These are phyloP conservation scores for Apteryx owenii DNA, from an alignment of 2,113 vertebrate species.

Conservation along the genomic window DNA sequence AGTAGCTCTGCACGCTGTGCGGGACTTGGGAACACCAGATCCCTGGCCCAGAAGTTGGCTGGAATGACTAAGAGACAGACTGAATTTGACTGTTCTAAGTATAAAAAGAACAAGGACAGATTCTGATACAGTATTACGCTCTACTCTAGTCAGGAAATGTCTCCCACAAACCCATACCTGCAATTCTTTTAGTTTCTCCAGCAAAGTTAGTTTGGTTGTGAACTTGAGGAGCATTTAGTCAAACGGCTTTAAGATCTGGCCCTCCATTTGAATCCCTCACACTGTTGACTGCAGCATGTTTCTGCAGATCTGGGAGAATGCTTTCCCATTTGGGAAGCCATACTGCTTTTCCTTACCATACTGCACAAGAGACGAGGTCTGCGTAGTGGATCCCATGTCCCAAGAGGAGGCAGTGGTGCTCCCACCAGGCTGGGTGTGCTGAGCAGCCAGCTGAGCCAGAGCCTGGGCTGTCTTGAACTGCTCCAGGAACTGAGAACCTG, in stretches of 20 bases:
- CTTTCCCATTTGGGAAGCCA: fast-evolving
- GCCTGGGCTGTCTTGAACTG: slow-evolving; percentile 98
- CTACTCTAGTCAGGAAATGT: background rate
- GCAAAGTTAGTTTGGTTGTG: background rate
- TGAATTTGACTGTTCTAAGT: background rate
- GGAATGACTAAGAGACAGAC: background rate
- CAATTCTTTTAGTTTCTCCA: background rate
- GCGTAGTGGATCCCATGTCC: slow-evolving; percentile 83
- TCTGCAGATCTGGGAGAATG: background rate
- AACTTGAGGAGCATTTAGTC: background rate
- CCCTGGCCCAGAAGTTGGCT: background rate
- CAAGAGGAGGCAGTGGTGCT: slow-evolving; percentile 82
- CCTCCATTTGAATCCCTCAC: background rate
- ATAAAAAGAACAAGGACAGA: background rate
- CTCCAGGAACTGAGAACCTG: slow-evolving; percentile 96
- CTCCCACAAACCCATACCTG: background rate
- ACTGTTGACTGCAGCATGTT: fast-evolving
- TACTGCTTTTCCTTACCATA: slow-evolving; percentile 82
- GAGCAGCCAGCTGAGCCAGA: slow-evolving; percentile 93
- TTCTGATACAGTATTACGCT: fast-evolving
- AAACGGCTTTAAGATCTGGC: background rate
- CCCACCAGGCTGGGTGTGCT: slow-evolving; percentile 86
- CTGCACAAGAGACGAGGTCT: slow-evolving; percentile 86
- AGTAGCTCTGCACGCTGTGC: background rate
- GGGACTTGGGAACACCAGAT: background rate